Evolutionary conservation across 2,113 vertebrate genomes (phyloP).

Genomic region (Tringa solitaria): DNA sequence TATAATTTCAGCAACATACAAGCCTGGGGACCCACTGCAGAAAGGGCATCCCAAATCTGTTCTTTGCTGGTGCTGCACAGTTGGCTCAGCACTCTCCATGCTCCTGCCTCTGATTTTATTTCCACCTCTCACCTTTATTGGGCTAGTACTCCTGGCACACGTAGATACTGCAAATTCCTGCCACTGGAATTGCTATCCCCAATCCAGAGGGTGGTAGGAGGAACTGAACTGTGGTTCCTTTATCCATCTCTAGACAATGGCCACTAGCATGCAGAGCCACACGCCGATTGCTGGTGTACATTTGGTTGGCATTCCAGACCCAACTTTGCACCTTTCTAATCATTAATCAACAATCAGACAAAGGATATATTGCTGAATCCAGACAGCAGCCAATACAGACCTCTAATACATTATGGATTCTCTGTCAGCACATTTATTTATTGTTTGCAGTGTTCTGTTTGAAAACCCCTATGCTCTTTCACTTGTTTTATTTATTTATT

Average conservation of each 20-base stretch:
- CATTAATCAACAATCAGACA: conserved; percentile 43
- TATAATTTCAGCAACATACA: background rate
- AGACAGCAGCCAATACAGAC: conserved; percentile 33
- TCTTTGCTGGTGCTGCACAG: background rate
- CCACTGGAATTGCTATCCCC: background rate
- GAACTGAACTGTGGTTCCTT: background rate
- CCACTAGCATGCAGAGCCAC: background rate
- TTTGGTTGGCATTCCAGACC: background rate
- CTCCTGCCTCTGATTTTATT: background rate
- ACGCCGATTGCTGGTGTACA: background rate
- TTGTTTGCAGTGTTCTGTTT: conserved; percentile 1
- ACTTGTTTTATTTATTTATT: background rate
- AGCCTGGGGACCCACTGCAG: background rate
- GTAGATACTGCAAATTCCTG: background rate
- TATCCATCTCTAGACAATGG: background rate
- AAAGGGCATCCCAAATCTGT: background rate
- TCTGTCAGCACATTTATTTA: conserved; percentile 15
- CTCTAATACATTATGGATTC: conserved; percentile 34
- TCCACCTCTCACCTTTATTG: background rate
- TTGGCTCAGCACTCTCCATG: background rate
- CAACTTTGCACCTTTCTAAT: background rate
- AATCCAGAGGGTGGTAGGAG: background rate
- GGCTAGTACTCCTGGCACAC: background rate
- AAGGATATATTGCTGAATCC: conserved; percentile 8
- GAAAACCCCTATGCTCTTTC: conserved; percentile 4